Base-by-base conservation (phyloP, 2,888 invertebrate species). In the Volucella bombylans region DNA sequence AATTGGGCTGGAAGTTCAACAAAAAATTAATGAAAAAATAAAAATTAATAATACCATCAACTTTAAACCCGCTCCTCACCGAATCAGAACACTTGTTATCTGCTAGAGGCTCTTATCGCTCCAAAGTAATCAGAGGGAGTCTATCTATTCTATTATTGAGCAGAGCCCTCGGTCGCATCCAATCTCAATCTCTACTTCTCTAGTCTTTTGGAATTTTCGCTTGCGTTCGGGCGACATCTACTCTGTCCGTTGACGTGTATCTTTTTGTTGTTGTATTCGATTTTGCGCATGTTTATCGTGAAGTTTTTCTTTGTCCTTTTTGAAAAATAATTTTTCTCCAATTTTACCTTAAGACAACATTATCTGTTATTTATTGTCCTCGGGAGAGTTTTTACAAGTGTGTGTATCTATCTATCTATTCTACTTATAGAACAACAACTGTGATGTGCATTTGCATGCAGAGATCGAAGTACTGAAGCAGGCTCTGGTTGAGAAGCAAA, bases 401-500 rank as follows among this genome's bases (percentile, higher is more conserved):
- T 64, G 64, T 73, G 49, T 61, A 65, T 47, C 72, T 47, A 47
- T 54, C 76, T 38, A 71, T 79, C 79, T 76, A 79, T 83, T 83
- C 79, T 83, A 79, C 83, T 83, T 87, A 54, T 87, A 88, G 88
- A 88, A 88, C 82, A 88, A 88, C 82, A 88, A 89, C 83, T 89
- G 89, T 67, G 94, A 94, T 88, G 93, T 95, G 89, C 96, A 97
- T 92, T 93, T 97, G 88, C 96, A 96, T 89, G 95, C 95, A 64
- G 97, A 98, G 93, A 96, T 98, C 90, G 97, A 97, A 90, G 96
- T 95, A 90, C 92, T 98, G 88, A 95, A 96, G 89, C 96, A 96
- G 90, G 94, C 96, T 87, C 92, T 98, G 43, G 92, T 95, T 14
- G 97, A 97, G 90, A 94, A 96, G 88, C 97, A 97, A 89, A 93